Base-by-base conservation (phyloP, 2,797 vertebrate genomes). In the Myotis pilosus region DNA sequence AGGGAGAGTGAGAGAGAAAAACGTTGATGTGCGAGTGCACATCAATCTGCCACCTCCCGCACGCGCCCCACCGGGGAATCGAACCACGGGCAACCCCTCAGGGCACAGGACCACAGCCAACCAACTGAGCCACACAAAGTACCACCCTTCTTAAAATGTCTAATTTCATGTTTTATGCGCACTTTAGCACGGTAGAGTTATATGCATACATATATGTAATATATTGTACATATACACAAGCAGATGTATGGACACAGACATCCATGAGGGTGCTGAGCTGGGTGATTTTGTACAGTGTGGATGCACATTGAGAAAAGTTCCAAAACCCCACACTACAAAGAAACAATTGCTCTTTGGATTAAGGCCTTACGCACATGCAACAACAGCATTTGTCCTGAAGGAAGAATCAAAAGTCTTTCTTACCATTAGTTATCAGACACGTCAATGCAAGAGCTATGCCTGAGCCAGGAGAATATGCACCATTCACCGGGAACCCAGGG, bases 391-490 rank as follows among this genome's bases (percentile, higher is more conserved):
- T 80, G 25, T 36, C 55, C 55, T 36, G 5, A 15, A 72, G 7
- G 38, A 92, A 93, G 47, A 78, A 89, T 20, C 69, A 49, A 53
- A 76, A 75, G 47, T 23, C 1, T 44, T 62, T 89, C 80, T 78
- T 86, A 36, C 82, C 81, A 47, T 71, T 83, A 36, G 25, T 84
- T 64, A 33, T 13, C 49, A 94, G 82, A 76, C 86, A 57, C 72
- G 49, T 87, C 79, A 69, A 5, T 33, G 78, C 20, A 64, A 87
- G 44, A 79, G 66, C 51, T 23, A 53, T 4, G 62, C 44, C 41
- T 17, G n/a, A 82, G 10, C 72, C 11, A 28, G 4, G 0, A 9
- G 57, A 71, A 38, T 25, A 15, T 1, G 36, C 25, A 55, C n/a
- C 6, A 49, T 44, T 64, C 8, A n/a, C 60, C 4, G 22, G 71